phyloP scores from a whole-genome alignment of 2,113 vertebrate species.

The Struthidea cinerea region DNA sequence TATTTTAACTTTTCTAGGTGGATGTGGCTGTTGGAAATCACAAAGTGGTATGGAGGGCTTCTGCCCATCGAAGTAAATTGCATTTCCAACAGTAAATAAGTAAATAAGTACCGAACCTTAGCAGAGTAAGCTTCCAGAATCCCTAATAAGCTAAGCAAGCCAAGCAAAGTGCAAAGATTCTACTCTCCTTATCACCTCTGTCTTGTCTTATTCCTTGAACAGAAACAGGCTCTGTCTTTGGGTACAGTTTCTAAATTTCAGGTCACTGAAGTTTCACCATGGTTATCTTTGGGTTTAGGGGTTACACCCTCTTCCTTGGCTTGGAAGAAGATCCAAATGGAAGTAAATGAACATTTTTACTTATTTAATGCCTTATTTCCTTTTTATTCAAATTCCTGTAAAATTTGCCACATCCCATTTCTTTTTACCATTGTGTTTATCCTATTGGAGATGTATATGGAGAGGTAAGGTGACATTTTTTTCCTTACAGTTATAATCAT shows the following conservation, averaged over 20 bases:
- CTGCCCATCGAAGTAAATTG: background rate
- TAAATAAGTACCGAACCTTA: background rate
- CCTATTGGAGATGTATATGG: background rate
- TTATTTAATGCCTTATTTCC: background rate
- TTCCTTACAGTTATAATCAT: background rate
- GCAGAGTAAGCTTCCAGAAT: background rate
- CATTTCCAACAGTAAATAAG: background rate
- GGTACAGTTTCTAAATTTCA: background rate
- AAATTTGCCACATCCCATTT: background rate
- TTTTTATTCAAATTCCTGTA: background rate
- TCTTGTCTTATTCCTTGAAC: background rate
- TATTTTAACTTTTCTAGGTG: background rate
- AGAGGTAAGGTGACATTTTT: background rate
- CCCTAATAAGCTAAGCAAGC: background rate
- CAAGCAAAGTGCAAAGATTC: background rate
- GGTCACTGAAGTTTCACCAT: background rate
- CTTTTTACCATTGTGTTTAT: background rate
- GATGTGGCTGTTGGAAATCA: background rate
- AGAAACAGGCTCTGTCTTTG: background rate
- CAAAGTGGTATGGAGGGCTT: background rate
- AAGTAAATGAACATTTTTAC: background rate
- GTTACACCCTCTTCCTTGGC: background rate
- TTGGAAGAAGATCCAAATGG: background rate
- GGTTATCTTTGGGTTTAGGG: background rate
- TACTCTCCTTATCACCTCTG: background rate